Evolutionary conservation across 2,797 vertebrate genomes (phyloP), one percentile per base, ranked within the genome.

Genomic region (Anisognathus igniventris): DNA sequence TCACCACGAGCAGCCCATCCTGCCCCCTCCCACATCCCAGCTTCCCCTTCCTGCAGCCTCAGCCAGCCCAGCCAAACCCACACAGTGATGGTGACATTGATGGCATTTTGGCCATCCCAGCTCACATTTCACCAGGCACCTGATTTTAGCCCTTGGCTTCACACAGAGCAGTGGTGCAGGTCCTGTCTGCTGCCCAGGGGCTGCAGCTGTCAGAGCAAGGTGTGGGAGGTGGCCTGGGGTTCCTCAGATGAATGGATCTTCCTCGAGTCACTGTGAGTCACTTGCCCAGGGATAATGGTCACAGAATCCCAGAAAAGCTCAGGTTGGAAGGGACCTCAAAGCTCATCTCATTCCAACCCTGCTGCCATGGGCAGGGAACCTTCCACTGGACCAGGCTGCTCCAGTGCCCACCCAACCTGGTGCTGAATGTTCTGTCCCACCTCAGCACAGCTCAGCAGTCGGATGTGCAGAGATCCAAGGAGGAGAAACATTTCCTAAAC

Each of bases 381-480:
- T 44, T 64, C 10, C 71, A 42, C 9, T 5, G 19, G 17, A 25
- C 57, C 50, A 76, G 57, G 72, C 31, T 45, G 50, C 65, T 70
- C 44, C 79, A 45, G 10, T 22, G 12, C 42, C 18, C 50, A 17
- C 14, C 64, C 57, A 76, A 0, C 9, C 44, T 33, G 45, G 58
- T 33, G n/a, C 27, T 10, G 58, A 57, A 51, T 1, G 48, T 7
- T 35, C 21, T 19, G 33, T 56, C 56, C 66, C 61, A 23, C 17
- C 11, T 35, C 35, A 54, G 18, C 50, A 8, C 1, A 1, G 76
- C 45, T 39, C 85, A 66, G 57, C 31, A 28, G 60, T 1, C 0
- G 3, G 60, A 24, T 5, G 21, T 10, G 3, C 1, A 0, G n/a
- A 47, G 33, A 79, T 28, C 67, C 31, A 24, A 0, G 0, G 42